Evolutionary conservation across 2,797 vertebrate species (phyloP).

Genomic region (Malurus leucopterus): DNA sequence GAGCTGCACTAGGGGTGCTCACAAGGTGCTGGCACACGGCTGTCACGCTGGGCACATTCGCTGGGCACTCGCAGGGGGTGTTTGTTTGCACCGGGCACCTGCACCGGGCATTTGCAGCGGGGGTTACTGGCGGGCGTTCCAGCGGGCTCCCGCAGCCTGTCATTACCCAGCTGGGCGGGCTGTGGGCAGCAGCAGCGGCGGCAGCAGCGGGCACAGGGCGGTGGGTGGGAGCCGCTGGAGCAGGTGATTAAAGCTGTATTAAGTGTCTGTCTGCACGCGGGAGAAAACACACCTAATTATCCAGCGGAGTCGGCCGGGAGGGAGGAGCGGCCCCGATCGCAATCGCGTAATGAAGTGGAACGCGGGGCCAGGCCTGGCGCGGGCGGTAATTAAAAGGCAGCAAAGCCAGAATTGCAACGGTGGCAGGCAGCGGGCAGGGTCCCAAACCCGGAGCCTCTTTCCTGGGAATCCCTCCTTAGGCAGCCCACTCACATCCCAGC

Average conservation of each 20-base stretch:
- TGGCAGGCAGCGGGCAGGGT: background rate
- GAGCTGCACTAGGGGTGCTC: background rate
- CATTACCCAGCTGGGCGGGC: background rate
- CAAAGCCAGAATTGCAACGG: slow-evolving; percentile 1
- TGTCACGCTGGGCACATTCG: fast-evolving
- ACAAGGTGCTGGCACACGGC: fast-evolving
- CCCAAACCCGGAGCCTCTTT: background rate
- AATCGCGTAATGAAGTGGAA: slow-evolving; percentile 33
- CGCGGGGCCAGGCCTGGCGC: background rate
- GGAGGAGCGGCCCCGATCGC: slow-evolving; percentile 22
- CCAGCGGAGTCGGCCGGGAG: background rate
- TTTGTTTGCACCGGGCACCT: background rate
- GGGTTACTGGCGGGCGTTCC: background rate
- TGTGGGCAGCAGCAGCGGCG: background rate
- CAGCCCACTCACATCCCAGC: background rate
- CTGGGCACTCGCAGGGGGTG: background rate
- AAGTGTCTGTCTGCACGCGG: slow-evolving; percentile 41
- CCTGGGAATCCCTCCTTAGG: background rate
- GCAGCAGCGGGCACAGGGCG: background rate
- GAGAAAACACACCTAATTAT: slow-evolving; percentile 35
- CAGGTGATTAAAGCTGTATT: slow-evolving; percentile 25
- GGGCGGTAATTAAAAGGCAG: slow-evolving; percentile 40
- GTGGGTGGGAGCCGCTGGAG: background rate
- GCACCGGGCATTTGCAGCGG: background rate
- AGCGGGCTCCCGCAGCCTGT: background rate